phyloP scores from a whole-genome alignment of 2,797 vertebrate genomes.

The Sparus aurata region DNA sequence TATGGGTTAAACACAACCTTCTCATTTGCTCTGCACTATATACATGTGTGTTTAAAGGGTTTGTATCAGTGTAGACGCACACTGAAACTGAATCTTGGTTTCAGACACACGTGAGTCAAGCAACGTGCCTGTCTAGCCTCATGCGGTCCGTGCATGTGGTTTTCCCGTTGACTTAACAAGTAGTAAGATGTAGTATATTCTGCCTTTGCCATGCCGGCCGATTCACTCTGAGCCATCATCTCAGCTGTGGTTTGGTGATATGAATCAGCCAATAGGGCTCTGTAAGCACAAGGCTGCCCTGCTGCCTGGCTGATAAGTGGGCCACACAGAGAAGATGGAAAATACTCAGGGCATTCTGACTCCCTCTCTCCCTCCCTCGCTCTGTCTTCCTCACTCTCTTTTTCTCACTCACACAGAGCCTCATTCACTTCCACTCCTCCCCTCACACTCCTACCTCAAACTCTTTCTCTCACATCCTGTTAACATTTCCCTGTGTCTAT shows the following conservation, averaged over 20 bases:
- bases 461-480: slow-evolving; percentile 63
- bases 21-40: neutral
- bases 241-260: slow-evolving; percentile 73
- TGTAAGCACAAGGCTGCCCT: slow-evolving; percentile 72
- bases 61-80: slow-evolving; percentile 2
- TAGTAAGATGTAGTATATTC: slow-evolving; percentile 51
- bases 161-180: slow-evolving; percentile 57
- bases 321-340: slow-evolving; percentile 75
- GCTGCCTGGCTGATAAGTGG: slow-evolving; percentile 78
- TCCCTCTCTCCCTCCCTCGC: slow-evolving; percentile 24
- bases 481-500: slow-evolving; percentile 53
- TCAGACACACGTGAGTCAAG: neutral
- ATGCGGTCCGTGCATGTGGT: slow-evolving; percentile 28
- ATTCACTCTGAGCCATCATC: slow-evolving; percentile 71
- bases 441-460: slow-evolving; percentile 46
- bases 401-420: slow-evolving; percentile 26
- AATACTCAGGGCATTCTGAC: slow-evolving; percentile 64
- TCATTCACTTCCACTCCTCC: slow-evolving; percentile 45
- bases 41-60: neutral
- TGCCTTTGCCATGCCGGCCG: slow-evolving; percentile 54
- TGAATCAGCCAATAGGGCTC: slow-evolving; percentile 78
- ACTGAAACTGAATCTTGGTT: neutral
- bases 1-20: neutral
- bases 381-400: slow-evolving; percentile 40
- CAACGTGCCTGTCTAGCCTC: slow-evolving; percentile 24